Evolutionary conservation across 2,888 invertebrate genomes (phyloP).

Genomic region (Pollenia angustigena): DNA sequence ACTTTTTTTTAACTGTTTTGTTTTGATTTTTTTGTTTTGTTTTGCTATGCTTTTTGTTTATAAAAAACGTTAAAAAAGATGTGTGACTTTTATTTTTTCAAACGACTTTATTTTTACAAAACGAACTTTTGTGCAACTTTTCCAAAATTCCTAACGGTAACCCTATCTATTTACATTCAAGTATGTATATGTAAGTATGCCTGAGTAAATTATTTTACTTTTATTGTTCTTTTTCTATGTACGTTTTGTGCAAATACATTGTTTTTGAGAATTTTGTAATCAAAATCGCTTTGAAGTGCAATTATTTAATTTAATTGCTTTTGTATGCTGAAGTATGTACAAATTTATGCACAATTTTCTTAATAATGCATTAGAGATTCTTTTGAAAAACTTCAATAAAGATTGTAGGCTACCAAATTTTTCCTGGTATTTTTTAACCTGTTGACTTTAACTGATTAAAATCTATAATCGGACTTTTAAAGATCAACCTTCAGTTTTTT

Average conservation of each 20-base stretch:
- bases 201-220: conserved; percentile 18
- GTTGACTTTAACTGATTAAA: background rate
- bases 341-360: conserved; percentile 71
- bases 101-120: too few relatives aligned
- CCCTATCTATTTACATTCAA: background rate
- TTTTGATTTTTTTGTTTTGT: too few relatives aligned
- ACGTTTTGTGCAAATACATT: conserved; percentile 46
- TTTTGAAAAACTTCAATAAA: background rate
- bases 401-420: background rate
- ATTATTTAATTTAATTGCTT: conserved; percentile 75
- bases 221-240: conserved; percentile 9
- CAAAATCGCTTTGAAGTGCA: conserved; percentile 75
- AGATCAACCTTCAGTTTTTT: too few relatives aligned
- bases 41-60: too few relatives aligned
- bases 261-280: conserved; percentile 73
- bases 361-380: conserved; percentile 26
- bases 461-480: too few relatives aligned
- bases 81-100: too few relatives aligned
- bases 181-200: background rate
- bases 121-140: too few relatives aligned
- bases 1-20: too few relatives aligned
- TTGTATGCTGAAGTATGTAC: conserved; percentile 69
- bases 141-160: too few relatives aligned
- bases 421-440: background rate
- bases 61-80: too few relatives aligned